Percentiles rank a stretch among this genome's conserved stretches.
Evolutionary conservation across 1,140 invertebrate species (phyloP).

Genomic region (Lepidurus apus): DNA sequence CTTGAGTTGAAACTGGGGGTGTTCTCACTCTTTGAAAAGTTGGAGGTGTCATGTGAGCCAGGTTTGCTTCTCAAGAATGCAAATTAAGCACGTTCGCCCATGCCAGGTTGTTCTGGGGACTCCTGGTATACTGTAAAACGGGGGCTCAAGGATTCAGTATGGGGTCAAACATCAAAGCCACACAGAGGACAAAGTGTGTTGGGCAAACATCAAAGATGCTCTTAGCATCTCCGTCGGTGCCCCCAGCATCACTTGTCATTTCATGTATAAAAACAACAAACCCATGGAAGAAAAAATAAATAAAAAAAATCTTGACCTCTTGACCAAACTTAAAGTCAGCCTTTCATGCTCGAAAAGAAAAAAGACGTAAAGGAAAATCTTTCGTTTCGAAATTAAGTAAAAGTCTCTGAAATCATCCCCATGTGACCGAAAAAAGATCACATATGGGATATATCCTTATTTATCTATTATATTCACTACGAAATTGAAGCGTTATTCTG

Average conservation of each 20-base stretch:
- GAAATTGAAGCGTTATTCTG: too few species aligned
- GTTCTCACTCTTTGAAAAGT: background rate
- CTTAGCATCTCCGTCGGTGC: background rate
- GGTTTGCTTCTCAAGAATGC: constrained; percentile 12
- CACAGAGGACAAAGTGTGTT: constrained; percentile 21
- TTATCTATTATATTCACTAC: too few species aligned
- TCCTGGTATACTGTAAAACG: background rate
- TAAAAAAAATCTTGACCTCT: background rate
- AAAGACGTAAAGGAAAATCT: too few species aligned
- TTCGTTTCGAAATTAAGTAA: too few species aligned
- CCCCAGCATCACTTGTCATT: constrained; percentile 14
- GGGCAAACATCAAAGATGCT: constrained; percentile 15
- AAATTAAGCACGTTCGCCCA: constrained; percentile 19
- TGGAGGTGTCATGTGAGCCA: constrained; percentile 1
- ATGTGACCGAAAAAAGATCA: too few species aligned
- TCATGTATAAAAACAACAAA: background rate
- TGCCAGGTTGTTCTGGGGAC: background rate
- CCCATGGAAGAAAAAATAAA: too few species aligned
- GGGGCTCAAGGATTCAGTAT: constrained; percentile 13
- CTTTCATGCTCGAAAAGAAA: too few species aligned
- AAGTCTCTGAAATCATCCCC: too few species aligned
- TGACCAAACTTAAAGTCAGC: background rate
- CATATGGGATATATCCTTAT: too few species aligned
- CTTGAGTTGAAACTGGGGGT: background rate
- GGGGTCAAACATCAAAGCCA: constrained; percentile 11